Evolutionary conservation across 2,888 invertebrate species (phyloP), one percentile per base, ranked within the genome.

Genomic region (Drosophila neonasuta): DNA sequence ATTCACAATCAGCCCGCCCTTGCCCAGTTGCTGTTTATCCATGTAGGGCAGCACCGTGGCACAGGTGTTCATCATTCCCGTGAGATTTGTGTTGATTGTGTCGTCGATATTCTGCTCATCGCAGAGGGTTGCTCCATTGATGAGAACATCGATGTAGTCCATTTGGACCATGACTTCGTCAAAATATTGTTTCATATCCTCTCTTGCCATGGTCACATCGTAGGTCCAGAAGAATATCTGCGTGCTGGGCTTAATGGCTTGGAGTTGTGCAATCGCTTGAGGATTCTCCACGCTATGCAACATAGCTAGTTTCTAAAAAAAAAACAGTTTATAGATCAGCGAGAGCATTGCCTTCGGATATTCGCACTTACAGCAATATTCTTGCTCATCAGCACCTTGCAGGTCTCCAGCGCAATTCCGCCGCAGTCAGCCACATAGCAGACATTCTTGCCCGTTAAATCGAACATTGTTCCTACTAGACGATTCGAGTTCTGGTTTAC

Each of bases 1-100:
- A 77, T 91, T 91, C 10, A 90, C 85, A 58, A 91, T 90, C 30
- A 91, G 77, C 0, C 91, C 91, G 1, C 91, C 91, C 11, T 84
- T 86, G 4, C 91, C 91, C 0, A 89, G 86, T 56, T 89, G 88
- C 50, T 88, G 83, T 36, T 87, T 89, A 13, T 90, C 88, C 91
- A 91, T 91, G 49, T 90, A 88, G n/a, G 89, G 87, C 61, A 91
- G 67, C 0, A 88, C 90, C 13, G 88, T 88, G 61, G 89, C 75
- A 2, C 77, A 79, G 1, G 86, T 86, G 44, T 89, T 88, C 69
- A 88, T 87, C 72, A 89, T 80, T 0, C 88, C 87, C 0, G 80
- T 86, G 4, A 88, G 55, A 59, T 88, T 88, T 2, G 85, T 72
- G 24, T 80, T 79, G 7, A 88, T 80, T 11, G 83, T 82, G 4